Conservation (phyloP, 2,888 invertebrate genomes). For the Dolichopus griseipennis region DNA sequence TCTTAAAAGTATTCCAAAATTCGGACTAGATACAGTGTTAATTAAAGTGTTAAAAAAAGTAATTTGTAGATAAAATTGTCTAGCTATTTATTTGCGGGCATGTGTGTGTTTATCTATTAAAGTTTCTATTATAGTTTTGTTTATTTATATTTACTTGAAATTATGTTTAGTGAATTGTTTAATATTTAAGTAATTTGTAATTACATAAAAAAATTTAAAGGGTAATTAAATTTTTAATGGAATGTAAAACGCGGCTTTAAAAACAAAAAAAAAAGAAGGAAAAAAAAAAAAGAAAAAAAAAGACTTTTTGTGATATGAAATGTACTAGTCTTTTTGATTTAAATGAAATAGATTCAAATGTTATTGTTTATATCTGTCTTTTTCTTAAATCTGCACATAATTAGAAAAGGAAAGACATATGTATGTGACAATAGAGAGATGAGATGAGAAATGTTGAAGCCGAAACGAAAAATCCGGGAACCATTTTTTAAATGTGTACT, state of each 20-base stretch:
- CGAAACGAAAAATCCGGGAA: slow-evolving; percentile 28
- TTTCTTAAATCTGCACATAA: background rate
- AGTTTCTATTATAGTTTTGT: background rate
- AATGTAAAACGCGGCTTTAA: slow-evolving; percentile 4
- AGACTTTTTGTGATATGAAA: background rate
- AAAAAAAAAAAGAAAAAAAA: background rate
- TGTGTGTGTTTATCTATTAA: background rate
- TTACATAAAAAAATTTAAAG: background rate
- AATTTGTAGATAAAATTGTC: background rate
- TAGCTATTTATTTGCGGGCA: background rate
- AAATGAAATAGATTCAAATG: slow-evolving; percentile 2
- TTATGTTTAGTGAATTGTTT: background rate
- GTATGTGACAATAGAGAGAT: background rate
- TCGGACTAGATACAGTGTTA: too few relatives aligned
- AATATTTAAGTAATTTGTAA: background rate
- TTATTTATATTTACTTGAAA: background rate
- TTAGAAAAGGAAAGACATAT: slow-evolving; percentile 4
- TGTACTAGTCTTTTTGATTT: background rate
- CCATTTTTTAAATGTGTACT: slow-evolving; percentile 27
- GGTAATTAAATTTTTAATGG: background rate
- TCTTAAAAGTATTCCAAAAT: too few relatives aligned
- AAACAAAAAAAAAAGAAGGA: background rate
- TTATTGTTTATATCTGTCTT: slow-evolving; percentile 3
- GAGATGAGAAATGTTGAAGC: slow-evolving; percentile 19
- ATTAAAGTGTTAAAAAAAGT: background rate